Percentiles rank a stretch among this genome's conserved stretches.
Evolutionary conservation across 2,888 invertebrate genomes (phyloP).

Genomic region (Xylota segnis): DNA sequence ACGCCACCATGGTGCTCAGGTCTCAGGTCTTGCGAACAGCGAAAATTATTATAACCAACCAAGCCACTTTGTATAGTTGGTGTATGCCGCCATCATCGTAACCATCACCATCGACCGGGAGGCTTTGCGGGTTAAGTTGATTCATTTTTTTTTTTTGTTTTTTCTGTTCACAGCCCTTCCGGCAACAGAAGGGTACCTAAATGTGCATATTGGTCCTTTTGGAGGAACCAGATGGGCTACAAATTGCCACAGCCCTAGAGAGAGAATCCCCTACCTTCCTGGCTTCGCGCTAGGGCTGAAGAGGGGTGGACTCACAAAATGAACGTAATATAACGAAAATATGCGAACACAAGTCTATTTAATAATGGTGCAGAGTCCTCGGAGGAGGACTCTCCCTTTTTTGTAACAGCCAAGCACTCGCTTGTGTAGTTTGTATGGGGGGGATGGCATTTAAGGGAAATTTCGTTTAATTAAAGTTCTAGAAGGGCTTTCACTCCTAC

Average conservation of each 20-base stretch:
- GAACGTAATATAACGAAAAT: slow-evolving; percentile 75
- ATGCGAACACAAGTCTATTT: slow-evolving; percentile 77
- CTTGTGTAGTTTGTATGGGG: slow-evolving; percentile 10
- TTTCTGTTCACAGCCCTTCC: slow-evolving; percentile 59
- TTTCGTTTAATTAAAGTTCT: slow-evolving; percentile 74
- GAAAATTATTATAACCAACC: slow-evolving; percentile 76
- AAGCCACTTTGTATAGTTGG: slow-evolving; percentile 75
- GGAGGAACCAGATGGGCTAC: slow-evolving; percentile 74
- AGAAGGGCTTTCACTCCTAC: slow-evolving; percentile 40
- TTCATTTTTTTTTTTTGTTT: slow-evolving; percentile 46
- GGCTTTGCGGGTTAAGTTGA: slow-evolving; percentile 75
- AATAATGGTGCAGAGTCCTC: slow-evolving; percentile 61
- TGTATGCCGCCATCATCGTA: slow-evolving; percentile 37
- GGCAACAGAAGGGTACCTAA: slow-evolving; percentile 65
- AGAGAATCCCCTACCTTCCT: no score
- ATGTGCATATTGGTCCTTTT: slow-evolving; percentile 75
- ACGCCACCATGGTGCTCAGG: slow-evolving; percentile 35
- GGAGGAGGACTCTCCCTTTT: slow-evolving; percentile 26
- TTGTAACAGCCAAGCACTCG: slow-evolving; percentile 27
- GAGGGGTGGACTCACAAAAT: slow-evolving; percentile 57
- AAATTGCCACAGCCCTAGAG: slow-evolving; percentile 43
- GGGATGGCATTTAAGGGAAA: slow-evolving; percentile 61
- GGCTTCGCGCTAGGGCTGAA: background rate
- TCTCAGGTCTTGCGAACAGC: slow-evolving; percentile 58
- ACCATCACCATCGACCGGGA: slow-evolving; percentile 21